phyloP scores from a whole-genome alignment of 1,140 invertebrate species.

The Lerema accius region DNA sequence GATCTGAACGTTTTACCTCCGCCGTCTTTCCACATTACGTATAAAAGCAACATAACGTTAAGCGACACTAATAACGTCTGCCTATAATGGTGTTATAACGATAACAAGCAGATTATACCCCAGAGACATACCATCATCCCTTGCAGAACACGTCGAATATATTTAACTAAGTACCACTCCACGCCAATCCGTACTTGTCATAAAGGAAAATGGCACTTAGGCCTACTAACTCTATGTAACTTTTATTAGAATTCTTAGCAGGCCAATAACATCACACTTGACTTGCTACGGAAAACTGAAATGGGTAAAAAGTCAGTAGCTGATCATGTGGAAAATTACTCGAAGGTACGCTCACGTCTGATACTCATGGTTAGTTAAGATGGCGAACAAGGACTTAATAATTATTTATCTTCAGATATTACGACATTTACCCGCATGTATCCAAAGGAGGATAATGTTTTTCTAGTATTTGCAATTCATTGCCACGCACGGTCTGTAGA shows the following conservation, averaged over 20 bases:
- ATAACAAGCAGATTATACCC: background rate
- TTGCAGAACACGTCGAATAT: background rate
- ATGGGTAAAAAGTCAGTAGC: constrained; percentile 47
- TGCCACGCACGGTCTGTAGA: too few species aligned
- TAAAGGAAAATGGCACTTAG: constrained; percentile 40
- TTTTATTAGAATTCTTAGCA: constrained; percentile 65
- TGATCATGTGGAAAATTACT: constrained; percentile 67
- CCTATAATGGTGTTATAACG: background rate
- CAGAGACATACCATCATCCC: too few species aligned
- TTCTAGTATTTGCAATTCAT: too few species aligned
- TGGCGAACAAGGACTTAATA: background rate
- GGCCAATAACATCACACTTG: constrained; percentile 58
- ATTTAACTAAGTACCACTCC: background rate
- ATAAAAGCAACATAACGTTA: background rate
- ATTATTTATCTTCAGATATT: too few species aligned
- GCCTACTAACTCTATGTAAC: constrained; percentile 48
- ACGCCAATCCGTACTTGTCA: background rate
- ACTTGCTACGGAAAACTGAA: constrained; percentile 39
- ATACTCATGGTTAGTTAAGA: constrained; percentile 6
- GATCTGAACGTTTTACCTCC: too few species aligned
- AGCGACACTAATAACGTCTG: background rate
- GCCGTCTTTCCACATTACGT: too few species aligned
- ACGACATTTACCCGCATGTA: too few species aligned
- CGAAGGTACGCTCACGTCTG: constrained; percentile 32
- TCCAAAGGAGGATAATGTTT: too few species aligned